Base-by-base conservation (phyloP, 2,888 invertebrate species). In the Parnassius mnemosyne region DNA sequence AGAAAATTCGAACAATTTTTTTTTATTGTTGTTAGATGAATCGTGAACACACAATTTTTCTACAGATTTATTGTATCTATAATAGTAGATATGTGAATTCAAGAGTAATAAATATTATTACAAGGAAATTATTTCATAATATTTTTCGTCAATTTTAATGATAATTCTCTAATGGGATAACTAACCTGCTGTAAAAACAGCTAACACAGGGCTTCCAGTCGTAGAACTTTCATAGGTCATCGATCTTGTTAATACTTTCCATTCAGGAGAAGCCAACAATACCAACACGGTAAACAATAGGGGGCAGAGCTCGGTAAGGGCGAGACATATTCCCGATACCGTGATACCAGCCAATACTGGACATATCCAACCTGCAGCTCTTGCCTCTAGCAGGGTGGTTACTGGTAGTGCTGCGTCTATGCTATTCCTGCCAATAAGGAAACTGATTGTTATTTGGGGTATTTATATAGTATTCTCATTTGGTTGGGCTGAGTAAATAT, bases 271-370 rank as follows among this genome's bases (percentile, higher is more conserved):
- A 1, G 94, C 93, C 62, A 94, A 76, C 20, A 85, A 82, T 16
- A 93, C 93, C 25, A 94, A 81, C 7, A 93, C 84, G 7, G 86
- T 85, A 72, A 93, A 93, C 13, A 93, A 85, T 60, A 92, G 78
- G 0, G 94, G 93, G 65, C 93, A 91, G 1, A 94, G 87, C 77
- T 94, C 94, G 3, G 93, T 93, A 61, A 94, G 78, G n/a, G 93
- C 92, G n/a, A 94, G 79, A 56, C 93, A 93, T 12, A 93, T 88
- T 1, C 93, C 93, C 13, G 92, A 91, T 3, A 94, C 93, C 0
- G 93, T 94, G 25, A 93, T 90, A 1, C 92, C 92, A 2, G 94
- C 93, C 67, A 94, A 85, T 10, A 93, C 81, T 9, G 93, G 93
- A 63, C 93, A 89, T 25, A 93, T 91, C 94, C 94, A 94, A 49